These are phyloP conservation scores for Eospalax fontanierii DNA, from an alignment of 2,797 vertebrate genomes.

Conservation along the genomic window DNA sequence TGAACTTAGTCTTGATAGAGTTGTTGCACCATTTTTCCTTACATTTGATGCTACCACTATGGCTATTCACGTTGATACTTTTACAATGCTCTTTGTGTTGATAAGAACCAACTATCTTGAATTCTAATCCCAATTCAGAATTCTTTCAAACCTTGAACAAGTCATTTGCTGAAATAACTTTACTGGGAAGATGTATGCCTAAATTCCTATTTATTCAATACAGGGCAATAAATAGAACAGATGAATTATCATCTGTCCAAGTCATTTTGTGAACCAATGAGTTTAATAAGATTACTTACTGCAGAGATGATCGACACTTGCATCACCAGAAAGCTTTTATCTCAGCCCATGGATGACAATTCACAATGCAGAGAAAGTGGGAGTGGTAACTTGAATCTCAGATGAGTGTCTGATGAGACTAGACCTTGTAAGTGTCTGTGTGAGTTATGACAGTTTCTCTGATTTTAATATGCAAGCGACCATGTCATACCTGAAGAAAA, in stretches of 20 bases:
- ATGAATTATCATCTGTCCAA: not conserved
- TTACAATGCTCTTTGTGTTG: not conserved
- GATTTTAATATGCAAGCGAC: not conserved
- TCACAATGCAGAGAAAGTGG: too few relatives aligned
- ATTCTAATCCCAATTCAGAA: conserved; percentile 9
- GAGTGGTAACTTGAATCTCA: not conserved
- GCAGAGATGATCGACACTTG: not conserved
- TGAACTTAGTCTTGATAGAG: not conserved
- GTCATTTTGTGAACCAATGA: not conserved
- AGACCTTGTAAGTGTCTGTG: not conserved
- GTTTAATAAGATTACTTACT: not conserved
- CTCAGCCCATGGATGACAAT: too few relatives aligned
- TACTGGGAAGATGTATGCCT: not conserved
- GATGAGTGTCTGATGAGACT: not conserved
- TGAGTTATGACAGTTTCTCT: not conserved
- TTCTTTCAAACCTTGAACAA: not conserved
- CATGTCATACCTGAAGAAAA: not conserved
- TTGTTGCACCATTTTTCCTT: not conserved
- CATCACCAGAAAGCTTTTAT: not conserved
- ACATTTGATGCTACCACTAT: too few relatives aligned
- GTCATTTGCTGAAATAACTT: not conserved
- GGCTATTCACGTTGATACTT: fast-evolving
- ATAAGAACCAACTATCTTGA: not conserved
- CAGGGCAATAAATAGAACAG: not conserved
- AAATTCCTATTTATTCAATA: not conserved